Evolutionary conservation across 1,140 invertebrate species (phyloP), one percentile per base, ranked within the genome.

Genomic region (Pygmarrhopalites habei): DNA sequence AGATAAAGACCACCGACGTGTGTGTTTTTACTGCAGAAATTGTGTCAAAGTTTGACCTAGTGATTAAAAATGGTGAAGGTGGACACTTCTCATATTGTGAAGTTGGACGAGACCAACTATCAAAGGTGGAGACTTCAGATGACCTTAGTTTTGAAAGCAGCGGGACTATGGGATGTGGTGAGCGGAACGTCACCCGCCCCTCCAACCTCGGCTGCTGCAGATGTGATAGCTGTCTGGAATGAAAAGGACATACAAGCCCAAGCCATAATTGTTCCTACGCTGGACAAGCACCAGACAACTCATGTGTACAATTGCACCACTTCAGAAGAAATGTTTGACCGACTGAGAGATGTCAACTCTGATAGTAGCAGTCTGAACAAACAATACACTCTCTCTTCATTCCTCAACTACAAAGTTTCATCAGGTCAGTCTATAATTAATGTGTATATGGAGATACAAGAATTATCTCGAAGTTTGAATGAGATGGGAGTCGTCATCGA

Each of bases 301-400:
- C 56, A 44, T 30, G 19, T 58, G n/a, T 58, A 58, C 56, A 58
- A 25, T 23, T 39, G 10, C 3, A 44, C 2, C 19, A 41, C 56
- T 14, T 14, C 56, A 1, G 43, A 58, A 10, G 19, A 43, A 19
- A 44, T 58, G 2, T 44, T 43, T n/a, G n/a, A n/a, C n/a, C n/a
- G n/a, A n/a, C n/a, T 7, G 10, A 17, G 14, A 23, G 21, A 10
- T 7, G 10, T 10, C n/a, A 28, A 55, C 28, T 10, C 23, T 26
- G 52, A 55, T 21, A 7, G 10, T 14, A 28, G 23, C 12, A 21
- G 12, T 10, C 21, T 55, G 52, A 55, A 55, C 26, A 23, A 30
- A 21, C 52, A 55, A 29, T 10, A 21, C 12, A 30, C 28, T 5
- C 26, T 55, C 10, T 10, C 52, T 28, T 7, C 19, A 14, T 55